phyloP scores from a whole-genome alignment of 2,888 invertebrate species.

The Leucophora obtusa region DNA sequence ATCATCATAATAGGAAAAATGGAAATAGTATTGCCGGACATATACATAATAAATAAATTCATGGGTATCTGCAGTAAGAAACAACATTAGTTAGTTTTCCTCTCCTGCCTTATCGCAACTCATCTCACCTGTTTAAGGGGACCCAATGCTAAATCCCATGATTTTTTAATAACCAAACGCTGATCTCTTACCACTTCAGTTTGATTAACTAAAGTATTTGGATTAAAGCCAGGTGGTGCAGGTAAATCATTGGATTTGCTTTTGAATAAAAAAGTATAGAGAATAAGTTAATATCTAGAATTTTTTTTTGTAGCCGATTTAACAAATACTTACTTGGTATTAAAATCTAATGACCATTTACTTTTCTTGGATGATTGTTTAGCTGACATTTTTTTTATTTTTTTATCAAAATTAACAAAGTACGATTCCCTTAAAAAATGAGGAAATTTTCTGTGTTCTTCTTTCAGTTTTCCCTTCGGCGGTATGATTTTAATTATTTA shows the following conservation, averaged over 20 bases:
- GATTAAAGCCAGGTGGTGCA: slow-evolving; percentile 91
- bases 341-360: slow-evolving; percentile 84
- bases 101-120: not conserved
- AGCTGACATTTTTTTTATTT: slow-evolving; percentile 71
- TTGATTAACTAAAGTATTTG: slow-evolving; percentile 85
- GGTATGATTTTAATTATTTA: no score
- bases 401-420: no score
- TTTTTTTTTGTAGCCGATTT: not conserved
- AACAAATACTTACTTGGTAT: slow-evolving; percentile 79
- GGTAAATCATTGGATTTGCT: slow-evolving; percentile 81
- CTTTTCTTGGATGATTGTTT: slow-evolving; percentile 79
- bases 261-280: slow-evolving; percentile 15
- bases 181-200: slow-evolving; percentile 90
- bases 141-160: slow-evolving; percentile 97
- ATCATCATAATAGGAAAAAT: slow-evolving; percentile 99
- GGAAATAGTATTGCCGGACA: slow-evolving; percentile 99
- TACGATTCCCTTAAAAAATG: no score
- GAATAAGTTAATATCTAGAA: not conserved
- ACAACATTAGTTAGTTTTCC: not conserved
- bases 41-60: slow-evolving; percentile 99
- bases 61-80: slow-evolving; percentile 84
- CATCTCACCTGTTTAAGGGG: slow-evolving; percentile 90
- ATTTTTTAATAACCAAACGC: slow-evolving; percentile 92
- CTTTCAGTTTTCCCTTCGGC: no score
- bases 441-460: no score